These are phyloP conservation scores for Chaetogeoica ovagalla DNA, from an alignment of 2,888 invertebrate species.

Conservation along the genomic window DNA sequence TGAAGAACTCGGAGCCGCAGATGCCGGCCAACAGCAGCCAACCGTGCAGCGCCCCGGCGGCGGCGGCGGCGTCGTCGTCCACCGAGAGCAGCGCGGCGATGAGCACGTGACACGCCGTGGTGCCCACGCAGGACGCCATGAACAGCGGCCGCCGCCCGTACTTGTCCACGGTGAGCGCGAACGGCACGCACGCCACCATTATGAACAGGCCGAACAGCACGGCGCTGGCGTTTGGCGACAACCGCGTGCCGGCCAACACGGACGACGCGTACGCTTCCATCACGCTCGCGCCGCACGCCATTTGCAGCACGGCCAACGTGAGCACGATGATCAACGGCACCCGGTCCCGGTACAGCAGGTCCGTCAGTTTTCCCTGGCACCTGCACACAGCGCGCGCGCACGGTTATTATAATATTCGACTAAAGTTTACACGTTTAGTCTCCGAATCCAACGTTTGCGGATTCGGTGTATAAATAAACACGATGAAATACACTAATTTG, in stretches of 20 bases:
- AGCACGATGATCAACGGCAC: constrained; percentile 55
- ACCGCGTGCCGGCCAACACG: constrained; percentile 64
- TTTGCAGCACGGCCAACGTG: constrained; percentile 58
- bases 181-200: constrained; percentile 60
- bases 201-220: constrained; percentile 57
- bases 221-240: constrained; percentile 59
- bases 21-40: constrained; percentile 30
- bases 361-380: constrained; percentile 59
- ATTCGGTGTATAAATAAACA: no score
- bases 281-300: constrained; percentile 69
- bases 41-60: neutral
- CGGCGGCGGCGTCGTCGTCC: neutral
- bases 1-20: constrained; percentile 44
- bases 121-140: constrained; percentile 51
- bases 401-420: no score
- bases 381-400: constrained; percentile 57
- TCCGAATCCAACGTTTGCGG: no score
- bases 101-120: constrained; percentile 14
- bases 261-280: constrained; percentile 67
- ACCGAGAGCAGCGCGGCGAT: neutral
- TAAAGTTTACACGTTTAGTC: no score
- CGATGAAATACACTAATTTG: no score
- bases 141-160: constrained; percentile 55
- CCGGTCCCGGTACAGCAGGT: constrained; percentile 55
- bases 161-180: constrained; percentile 60